Base-by-base conservation (phyloP, 1,140 invertebrate genomes). In the Tyrophagus putrescentiae region DNA sequence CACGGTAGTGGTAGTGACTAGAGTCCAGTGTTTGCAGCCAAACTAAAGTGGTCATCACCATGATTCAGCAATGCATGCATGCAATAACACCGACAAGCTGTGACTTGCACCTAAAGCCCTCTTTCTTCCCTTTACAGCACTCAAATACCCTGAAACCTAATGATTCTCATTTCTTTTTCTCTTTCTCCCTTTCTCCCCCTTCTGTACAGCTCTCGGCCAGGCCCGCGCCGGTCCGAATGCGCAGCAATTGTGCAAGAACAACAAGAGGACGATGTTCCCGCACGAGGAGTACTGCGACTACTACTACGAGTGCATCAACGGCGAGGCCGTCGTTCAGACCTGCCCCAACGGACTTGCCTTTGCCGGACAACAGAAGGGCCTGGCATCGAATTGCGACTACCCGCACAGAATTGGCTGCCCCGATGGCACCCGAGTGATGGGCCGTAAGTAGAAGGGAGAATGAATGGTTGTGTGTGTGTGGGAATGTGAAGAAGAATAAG, bases 271-370 rank as follows among this genome's bases (percentile, higher is more conserved):
- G 13, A 48, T 69, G 0, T 67, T 67, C 41, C 60, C 65, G 11
- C 68, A 69, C 33, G 68, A 69, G 32, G 65, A 68, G 31, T 69
- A 69, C 56, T 69, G 68, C 44, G 68, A 69, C 62, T 69, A 67
- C 48, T 69, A 69, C 33, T 69, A 67, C 18, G 66, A 69, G 42
- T 69, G 68, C 54, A 58, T 64, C 41, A 65, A 64, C 56, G 67
- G 66, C 1, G 62, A 64, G 6, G 57, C 66, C 0, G 41, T 63
- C 36, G 45, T 69, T 21, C 65, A 65, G 42, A 58, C 62, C 73
- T 92, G 87, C 70, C 87, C 87, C 32, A 92, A 90, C 67, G 87
- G 87, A 6, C 72, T 90, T 29, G 87, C 89, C 3, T 92, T 85
- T 72, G 84, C 87, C 31, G 87, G 87, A 0, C 87, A 87, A 69